These are phyloP conservation scores for Rachycentron canadum DNA, from an alignment of 2,797 vertebrate genomes.

Conservation along the genomic window DNA sequence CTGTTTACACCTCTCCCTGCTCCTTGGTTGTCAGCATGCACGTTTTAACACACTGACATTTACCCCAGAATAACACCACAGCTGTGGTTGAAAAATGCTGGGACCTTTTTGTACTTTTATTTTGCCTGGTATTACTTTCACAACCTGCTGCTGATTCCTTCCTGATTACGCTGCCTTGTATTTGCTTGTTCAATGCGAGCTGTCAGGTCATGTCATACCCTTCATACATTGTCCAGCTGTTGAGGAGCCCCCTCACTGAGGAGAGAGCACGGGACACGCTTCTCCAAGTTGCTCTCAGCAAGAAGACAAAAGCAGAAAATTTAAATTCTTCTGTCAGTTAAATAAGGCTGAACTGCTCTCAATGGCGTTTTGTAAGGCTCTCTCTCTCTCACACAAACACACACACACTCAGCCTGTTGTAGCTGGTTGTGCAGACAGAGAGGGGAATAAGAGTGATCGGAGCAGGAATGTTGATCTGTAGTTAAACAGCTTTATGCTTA, in stretches of 20 bases:
- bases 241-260: background rate
- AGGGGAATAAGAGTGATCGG: conserved; percentile 71
- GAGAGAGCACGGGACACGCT: conserved; percentile 4
- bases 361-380: conserved; percentile 57
- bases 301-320: conserved; percentile 36
- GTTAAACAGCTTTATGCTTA: conserved; percentile 83
- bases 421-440: conserved; percentile 64
- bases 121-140: conserved; percentile 1
- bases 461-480: conserved; percentile 85
- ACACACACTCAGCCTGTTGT: conserved; percentile 15
- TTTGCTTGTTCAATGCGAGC: background rate
- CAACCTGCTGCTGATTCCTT: conserved; percentile 1
- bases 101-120: conserved; percentile 11
- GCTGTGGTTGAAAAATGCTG: conserved; percentile 21
- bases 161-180: background rate
- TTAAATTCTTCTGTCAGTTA: conserved; percentile 34
- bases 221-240: conserved; percentile 8
- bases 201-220: conserved; percentile 17
- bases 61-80: conserved; percentile 39
- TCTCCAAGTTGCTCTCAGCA: conserved; percentile 40
- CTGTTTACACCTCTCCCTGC: conserved; percentile 77
- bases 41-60: conserved; percentile 54
- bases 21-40: conserved; percentile 55
- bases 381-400: conserved; percentile 12
- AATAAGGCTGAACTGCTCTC: conserved; percentile 49